These are phyloP conservation scores for Automeris io DNA, from an alignment of 2,888 invertebrate species.

Conservation along the genomic window DNA sequence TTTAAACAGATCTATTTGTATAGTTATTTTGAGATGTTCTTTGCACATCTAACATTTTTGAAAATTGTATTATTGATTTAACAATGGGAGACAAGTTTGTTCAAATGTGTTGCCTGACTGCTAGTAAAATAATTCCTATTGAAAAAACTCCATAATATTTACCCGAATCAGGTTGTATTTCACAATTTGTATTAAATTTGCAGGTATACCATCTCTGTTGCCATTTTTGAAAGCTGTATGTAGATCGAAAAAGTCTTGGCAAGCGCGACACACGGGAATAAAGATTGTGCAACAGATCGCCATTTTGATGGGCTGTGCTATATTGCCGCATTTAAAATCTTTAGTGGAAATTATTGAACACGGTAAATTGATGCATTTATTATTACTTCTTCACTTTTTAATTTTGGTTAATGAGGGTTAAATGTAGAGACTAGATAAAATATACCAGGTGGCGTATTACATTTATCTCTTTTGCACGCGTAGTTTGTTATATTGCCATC, in stretches of 20 bases:
- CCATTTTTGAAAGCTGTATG: slow-evolving; percentile 99
- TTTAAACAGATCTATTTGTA: too few species aligned
- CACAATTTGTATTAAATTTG: slow-evolving; percentile 12
- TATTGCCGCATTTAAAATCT: slow-evolving; percentile 97
- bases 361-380: slow-evolving; percentile 72
- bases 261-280: slow-evolving; percentile 97
- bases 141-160: too few species aligned
- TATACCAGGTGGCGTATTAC: background rate
- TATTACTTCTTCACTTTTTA: background rate
- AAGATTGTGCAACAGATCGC: slow-evolving; percentile 99
- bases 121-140: too few species aligned
- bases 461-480: too few species aligned
- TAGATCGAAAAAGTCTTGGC: slow-evolving; percentile 99
- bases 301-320: slow-evolving; percentile 99
- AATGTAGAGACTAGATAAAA: background rate
- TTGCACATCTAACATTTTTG: too few species aligned
- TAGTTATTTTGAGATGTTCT: too few species aligned
- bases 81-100: too few species aligned
- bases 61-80: too few species aligned
- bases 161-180: background rate
- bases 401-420: background rate
- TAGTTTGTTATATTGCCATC: too few species aligned
- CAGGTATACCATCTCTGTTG: slow-evolving; percentile 93
- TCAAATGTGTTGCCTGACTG: too few species aligned
- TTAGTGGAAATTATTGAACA: slow-evolving; percentile 99